Percentiles rank a stretch among this genome's conserved stretches.
These are phyloP conservation scores for Micronycteris hirsuta DNA, from an alignment of 2,113 vertebrate species.

Conservation along the genomic window DNA sequence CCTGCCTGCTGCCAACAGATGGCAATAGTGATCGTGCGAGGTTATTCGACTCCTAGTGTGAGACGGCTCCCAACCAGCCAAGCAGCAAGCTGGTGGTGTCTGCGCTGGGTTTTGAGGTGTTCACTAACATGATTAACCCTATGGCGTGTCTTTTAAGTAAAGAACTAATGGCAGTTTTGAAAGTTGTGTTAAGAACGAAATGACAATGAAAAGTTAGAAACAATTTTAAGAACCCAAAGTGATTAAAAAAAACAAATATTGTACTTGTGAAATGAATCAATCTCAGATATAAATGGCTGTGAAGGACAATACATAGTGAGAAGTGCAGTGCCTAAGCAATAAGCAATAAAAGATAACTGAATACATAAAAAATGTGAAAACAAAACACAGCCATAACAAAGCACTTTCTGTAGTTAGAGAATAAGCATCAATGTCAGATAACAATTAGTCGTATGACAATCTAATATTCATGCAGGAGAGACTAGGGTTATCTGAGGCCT, in stretches of 20 bases:
- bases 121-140: background rate
- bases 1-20: conserved; percentile 24
- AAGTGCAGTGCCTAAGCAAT: background rate
- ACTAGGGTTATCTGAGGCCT: background rate
- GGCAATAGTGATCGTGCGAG: background rate
- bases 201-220: background rate
- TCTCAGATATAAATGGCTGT: background rate
- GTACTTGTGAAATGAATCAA: background rate
- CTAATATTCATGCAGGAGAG: background rate
- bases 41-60: accelerated
- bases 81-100: background rate
- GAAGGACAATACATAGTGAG: background rate
- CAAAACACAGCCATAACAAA: background rate
- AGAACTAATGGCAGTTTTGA: background rate
- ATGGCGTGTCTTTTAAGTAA: background rate
- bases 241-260: background rate
- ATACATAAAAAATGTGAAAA: background rate
- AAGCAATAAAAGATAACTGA: background rate
- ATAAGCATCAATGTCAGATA: background rate
- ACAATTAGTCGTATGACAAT: background rate
- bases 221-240: background rate
- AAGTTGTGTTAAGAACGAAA: background rate
- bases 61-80: background rate
- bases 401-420: background rate
- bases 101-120: background rate